phyloP scores from a whole-genome alignment of 2,797 vertebrate genomes.

The Argentina silus region DNA sequence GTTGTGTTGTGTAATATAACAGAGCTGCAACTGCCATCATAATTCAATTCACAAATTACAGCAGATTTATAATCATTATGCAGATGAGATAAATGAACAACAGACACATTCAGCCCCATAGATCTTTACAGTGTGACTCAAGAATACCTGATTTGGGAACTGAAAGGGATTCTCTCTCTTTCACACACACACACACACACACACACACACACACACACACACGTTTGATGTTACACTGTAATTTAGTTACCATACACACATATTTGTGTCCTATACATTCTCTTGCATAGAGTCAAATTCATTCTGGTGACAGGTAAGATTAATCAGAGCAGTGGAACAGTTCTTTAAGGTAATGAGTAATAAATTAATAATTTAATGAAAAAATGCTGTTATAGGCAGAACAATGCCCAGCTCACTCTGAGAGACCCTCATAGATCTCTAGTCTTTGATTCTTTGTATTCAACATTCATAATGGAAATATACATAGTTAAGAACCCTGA shows the following conservation, averaged over 20 bases:
- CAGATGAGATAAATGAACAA: constrained; percentile 53
- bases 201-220: neutral
- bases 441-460: neutral
- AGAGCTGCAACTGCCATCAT: constrained; percentile 31
- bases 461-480: constrained; percentile 13
- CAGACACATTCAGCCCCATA: constrained; percentile 33
- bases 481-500: constrained; percentile 15
- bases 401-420: neutral
- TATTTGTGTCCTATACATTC: neutral
- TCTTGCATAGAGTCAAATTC: neutral
- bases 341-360: constrained; percentile 33
- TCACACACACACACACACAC: neutral
- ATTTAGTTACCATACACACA: too few relatives aligned
- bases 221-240: too few relatives aligned
- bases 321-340: constrained; percentile 33
- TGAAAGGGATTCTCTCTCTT: neutral
- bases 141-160: constrained; percentile 11
- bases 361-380: constrained; percentile 34
- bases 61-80: constrained; percentile 50
- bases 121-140: constrained; percentile 34
- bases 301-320: constrained; percentile 47
- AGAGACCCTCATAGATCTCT: neutral
- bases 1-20: constrained; percentile 8
- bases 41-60: constrained; percentile 51
- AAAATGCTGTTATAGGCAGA: constrained; percentile 9